A percentile compares a stretch with the other conserved stretches of the same genome.
Evolutionary conservation across 2,113 vertebrate species (phyloP).

Genomic region (Passerina amoena): DNA sequence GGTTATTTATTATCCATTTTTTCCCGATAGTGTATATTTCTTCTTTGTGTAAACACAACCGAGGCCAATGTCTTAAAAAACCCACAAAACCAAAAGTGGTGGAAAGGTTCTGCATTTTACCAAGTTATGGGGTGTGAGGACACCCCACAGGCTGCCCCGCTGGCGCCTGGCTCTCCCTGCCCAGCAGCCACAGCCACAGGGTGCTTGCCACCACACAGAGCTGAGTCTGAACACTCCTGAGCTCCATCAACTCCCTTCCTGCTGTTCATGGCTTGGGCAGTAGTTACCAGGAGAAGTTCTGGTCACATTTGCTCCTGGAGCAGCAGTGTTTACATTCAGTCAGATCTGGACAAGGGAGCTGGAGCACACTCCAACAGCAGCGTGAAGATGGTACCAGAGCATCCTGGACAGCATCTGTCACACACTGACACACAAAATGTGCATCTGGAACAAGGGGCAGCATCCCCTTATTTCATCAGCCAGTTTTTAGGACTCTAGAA

Average conservation of each 20-base stretch:
- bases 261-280: background rate
- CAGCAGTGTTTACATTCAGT: background rate
- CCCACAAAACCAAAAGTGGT: background rate
- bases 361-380: rapidly evolving
- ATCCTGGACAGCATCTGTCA: background rate
- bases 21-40: background rate
- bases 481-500: background rate
- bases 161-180: rapidly evolving
- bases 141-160: rapidly evolving
- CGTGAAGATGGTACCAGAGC: rapidly evolving
- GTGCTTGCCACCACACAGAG: rapidly evolving
- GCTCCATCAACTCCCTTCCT: rapidly evolving
- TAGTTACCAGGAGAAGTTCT: background rate
- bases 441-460: background rate
- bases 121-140: background rate
- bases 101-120: background rate
- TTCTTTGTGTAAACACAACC: slow-evolving; percentile 1
- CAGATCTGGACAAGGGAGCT: background rate
- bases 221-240: background rate
- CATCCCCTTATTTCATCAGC: background rate
- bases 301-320: background rate
- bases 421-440: background rate
- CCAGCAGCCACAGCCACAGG: rapidly evolving
- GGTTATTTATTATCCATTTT: background rate
- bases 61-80: background rate